Evolutionary conservation across 2,888 invertebrate genomes (phyloP).

Genomic region (Drymonia ruficornis): DNA sequence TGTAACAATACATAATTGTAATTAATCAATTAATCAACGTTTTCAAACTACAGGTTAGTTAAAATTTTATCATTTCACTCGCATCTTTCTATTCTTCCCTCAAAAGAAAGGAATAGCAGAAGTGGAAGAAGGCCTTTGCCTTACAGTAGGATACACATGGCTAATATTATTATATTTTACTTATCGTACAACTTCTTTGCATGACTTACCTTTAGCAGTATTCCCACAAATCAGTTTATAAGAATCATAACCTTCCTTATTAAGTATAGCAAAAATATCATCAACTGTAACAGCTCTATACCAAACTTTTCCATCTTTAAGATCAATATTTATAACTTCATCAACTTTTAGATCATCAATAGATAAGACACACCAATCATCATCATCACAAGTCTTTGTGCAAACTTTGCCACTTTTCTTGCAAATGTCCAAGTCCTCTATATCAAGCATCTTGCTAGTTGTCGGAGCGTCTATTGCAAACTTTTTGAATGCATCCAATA

Average conservation of each 20-base stretch:
- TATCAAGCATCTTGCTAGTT: slow-evolving; percentile 73
- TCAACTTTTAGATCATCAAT: slow-evolving; percentile 41
- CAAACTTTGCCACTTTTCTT: slow-evolving; percentile 49
- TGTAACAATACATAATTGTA: too few relatives aligned
- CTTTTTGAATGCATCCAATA: slow-evolving; percentile 91
- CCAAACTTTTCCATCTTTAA: slow-evolving; percentile 73
- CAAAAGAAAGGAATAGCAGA: too few relatives aligned
- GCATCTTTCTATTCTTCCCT: too few relatives aligned
- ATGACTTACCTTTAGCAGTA: slow-evolving; percentile 87
- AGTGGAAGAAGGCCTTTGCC: too few relatives aligned
- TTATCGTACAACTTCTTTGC: too few relatives aligned
- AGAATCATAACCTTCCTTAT: slow-evolving; percentile 59
- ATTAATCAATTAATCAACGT: too few relatives aligned
- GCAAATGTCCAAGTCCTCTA: slow-evolving; percentile 65
- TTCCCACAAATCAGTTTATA: slow-evolving; percentile 89
- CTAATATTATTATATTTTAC: too few relatives aligned
- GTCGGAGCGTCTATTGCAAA: slow-evolving; percentile 86
- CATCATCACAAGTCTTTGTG: slow-evolving; percentile 59
- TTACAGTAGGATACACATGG: too few relatives aligned
- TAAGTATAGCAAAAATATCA: slow-evolving; percentile 81
- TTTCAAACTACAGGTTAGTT: too few relatives aligned
- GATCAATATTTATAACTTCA: slow-evolving; percentile 47
- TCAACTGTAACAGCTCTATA: slow-evolving; percentile 74
- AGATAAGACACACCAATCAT: slow-evolving; percentile 41
- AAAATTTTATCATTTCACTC: too few relatives aligned